Evolutionary conservation across 2,888 invertebrate species (phyloP).

Genomic region (Nezara viridula): DNA sequence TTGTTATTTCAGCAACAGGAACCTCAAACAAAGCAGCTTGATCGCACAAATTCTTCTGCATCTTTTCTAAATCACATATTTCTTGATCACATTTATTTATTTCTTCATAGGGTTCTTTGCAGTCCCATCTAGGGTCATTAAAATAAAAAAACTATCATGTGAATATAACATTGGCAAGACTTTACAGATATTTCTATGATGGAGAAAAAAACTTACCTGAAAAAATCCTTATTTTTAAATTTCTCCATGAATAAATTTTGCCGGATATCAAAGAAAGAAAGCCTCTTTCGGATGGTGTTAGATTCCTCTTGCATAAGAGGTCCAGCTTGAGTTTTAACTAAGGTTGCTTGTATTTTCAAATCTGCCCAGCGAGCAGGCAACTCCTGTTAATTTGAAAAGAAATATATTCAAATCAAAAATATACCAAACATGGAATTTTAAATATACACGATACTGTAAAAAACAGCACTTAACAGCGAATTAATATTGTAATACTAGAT

Average conservation of each 20-base stretch:
- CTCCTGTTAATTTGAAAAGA: conserved; percentile 70
- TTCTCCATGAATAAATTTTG: conserved; percentile 83
- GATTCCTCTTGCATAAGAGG: conserved; percentile 92
- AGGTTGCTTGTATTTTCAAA: conserved; percentile 85
- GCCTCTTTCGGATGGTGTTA: conserved; percentile 85
- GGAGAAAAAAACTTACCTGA: conserved; percentile 69
- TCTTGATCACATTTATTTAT: conserved; percentile 80
- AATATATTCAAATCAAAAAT: neutral
- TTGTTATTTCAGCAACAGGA: conserved; percentile 85
- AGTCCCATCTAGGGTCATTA: conserved; percentile 71
- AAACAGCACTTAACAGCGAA: too few relatives aligned
- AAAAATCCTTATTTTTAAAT: conserved; percentile 74
- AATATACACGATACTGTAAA: neutral
- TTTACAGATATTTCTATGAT: neutral
- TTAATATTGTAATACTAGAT: too few relatives aligned
- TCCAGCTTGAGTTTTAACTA: conserved; percentile 87
- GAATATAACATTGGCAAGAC: neutral
- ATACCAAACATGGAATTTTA: neutral
- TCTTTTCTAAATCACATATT: conserved; percentile 77
- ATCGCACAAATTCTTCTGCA: conserved; percentile 77
- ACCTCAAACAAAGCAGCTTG: conserved; percentile 90
- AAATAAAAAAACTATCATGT: neutral
- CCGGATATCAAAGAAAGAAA: conserved; percentile 83
- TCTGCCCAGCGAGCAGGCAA: conserved; percentile 91
- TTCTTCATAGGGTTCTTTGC: conserved; percentile 77